Evolutionary conservation across 2,113 vertebrate genomes (phyloP).

Genomic region (Butorides virescens): DNA sequence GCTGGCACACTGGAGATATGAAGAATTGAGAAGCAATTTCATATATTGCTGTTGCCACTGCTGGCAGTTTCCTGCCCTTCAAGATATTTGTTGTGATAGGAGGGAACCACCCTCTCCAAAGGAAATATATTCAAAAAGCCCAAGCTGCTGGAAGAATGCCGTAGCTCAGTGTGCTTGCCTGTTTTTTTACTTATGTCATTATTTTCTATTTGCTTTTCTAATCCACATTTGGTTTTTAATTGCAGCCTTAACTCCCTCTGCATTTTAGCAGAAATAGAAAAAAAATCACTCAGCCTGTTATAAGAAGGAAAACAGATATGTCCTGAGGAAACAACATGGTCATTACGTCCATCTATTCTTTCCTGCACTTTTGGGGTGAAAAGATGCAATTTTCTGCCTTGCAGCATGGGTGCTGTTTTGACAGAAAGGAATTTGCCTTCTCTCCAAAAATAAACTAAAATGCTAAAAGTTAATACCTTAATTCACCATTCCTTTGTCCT

Average conservation of each 20-base stretch:
- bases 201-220: neutral
- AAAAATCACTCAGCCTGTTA: neutral
- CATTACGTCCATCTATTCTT: neutral
- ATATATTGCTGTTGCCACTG: slow-evolving; percentile 47
- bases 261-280: neutral
- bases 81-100: slow-evolving; percentile 38
- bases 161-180: neutral
- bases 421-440: neutral
- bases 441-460: neutral
- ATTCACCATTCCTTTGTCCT: neutral
- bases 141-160: neutral
- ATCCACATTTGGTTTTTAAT: neutral
- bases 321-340: neutral
- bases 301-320: neutral
- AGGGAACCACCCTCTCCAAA: neutral
- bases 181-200: neutral
- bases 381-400: neutral
- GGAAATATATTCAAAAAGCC: neutral
- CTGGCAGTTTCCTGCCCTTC: slow-evolving; percentile 34
- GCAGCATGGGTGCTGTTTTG: neutral
- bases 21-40: slow-evolving; percentile 56
- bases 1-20: slow-evolving; percentile 29
- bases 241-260: neutral
- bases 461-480: neutral
- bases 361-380: neutral